phyloP scores from a whole-genome alignment of 2,113 vertebrate genomes.

The Neomonachus schauinslandi region DNA sequence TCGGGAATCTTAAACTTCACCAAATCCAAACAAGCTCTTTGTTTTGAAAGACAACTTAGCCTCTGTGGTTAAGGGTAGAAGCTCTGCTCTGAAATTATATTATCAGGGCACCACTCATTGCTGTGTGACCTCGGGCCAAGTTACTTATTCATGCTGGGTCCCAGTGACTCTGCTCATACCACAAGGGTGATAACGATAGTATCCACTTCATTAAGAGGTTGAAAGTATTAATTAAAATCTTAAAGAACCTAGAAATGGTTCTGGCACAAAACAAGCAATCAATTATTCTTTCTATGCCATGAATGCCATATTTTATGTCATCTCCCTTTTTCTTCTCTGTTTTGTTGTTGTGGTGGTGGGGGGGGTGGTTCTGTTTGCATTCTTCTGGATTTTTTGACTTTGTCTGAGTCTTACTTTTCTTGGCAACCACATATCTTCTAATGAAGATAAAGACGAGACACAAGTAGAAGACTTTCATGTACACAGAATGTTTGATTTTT shows the following conservation, averaged over 20 bases:
- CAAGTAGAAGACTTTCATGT: not conserved
- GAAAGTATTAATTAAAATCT: not conserved
- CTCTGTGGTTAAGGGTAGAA: not conserved
- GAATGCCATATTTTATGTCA: not conserved
- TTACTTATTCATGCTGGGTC: not conserved
- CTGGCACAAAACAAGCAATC: not conserved
- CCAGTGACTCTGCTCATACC: not conserved
- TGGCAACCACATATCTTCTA: not conserved
- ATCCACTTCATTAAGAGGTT: not conserved
- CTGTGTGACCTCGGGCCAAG: not conserved
- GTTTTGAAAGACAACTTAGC: not conserved
- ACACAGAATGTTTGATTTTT: not conserved
- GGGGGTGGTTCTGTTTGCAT: not conserved
- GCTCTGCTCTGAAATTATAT: not conserved
- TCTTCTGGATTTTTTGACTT: not conserved
- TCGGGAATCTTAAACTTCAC: not conserved
- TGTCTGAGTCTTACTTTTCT: not conserved
- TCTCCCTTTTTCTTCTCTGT: not conserved
- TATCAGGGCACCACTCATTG: not conserved
- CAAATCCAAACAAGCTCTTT: not conserved
- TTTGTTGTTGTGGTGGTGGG: not conserved
- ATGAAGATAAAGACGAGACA: not conserved
- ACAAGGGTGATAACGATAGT: not conserved
- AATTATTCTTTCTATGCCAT: not conserved
- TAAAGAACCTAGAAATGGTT: not conserved